Conservation (phyloP, 1,140 invertebrate genomes). For the Pentalonia nigronervosa region DNA sequence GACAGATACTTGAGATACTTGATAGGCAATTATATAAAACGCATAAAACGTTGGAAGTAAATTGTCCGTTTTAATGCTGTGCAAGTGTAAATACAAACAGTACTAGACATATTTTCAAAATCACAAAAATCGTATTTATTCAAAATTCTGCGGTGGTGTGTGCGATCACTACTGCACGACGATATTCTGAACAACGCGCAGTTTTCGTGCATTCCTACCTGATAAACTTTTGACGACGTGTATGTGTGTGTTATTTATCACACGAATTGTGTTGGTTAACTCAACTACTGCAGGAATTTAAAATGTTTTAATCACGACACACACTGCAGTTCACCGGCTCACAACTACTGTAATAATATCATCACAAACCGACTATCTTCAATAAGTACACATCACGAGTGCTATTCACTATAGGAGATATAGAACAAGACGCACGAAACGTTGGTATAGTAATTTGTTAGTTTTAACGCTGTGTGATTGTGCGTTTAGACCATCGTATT, state of each 20-base stretch:
- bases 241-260: neutral
- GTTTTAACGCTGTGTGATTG: neutral
- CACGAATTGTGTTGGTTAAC: neutral
- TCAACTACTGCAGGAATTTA: neutral
- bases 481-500: neutral
- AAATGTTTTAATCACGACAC: neutral
- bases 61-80: neutral
- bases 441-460: neutral
- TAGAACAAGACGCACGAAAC: neutral
- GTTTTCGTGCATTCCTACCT: neutral
- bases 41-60: neutral
- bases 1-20: neutral
- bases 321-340: neutral
- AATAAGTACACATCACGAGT: neutral
- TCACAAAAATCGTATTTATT: too few relatives aligned
- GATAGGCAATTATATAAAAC: neutral
- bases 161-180: too few relatives aligned
- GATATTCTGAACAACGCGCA: too few relatives aligned
- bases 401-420: too few relatives aligned
- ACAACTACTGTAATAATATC: neutral
- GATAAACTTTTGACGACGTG: neutral
- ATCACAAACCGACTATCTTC: neutral
- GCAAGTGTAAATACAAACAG: neutral
- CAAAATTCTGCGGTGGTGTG: too few relatives aligned
- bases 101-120: too few relatives aligned